Conservation (phyloP, 2,797 vertebrate genomes). For the Melanotaenia trifasciata region DNA sequence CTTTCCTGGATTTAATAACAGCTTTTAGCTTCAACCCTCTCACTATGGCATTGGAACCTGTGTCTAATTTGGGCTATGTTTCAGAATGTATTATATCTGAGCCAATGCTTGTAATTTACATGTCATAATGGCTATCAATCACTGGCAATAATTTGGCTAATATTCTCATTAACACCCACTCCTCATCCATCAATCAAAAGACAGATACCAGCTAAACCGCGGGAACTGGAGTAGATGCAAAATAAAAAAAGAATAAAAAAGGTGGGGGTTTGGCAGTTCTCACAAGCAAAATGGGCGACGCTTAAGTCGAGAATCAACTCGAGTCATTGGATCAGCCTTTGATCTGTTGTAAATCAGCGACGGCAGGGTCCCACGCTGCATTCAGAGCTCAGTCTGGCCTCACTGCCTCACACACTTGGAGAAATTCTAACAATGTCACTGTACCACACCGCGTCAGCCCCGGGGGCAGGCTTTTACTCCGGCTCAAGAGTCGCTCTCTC, state of each 20-base stretch:
- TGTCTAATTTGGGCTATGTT: slow-evolving; percentile 60
- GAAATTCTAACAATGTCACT: slow-evolving; percentile 66
- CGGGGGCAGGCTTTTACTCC: slow-evolving; percentile 61
- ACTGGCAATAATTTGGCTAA: slow-evolving; percentile 75
- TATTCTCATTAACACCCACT: slow-evolving; percentile 76
- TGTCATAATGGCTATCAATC: slow-evolving; percentile 76
- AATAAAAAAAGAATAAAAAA: slow-evolving; percentile 68
- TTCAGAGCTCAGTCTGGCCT: slow-evolving; percentile 47
- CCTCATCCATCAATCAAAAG: slow-evolving; percentile 72
- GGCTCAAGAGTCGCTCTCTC: slow-evolving; percentile 69
- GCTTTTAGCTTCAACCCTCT: slow-evolving; percentile 50
- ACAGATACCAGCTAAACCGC: slow-evolving; percentile 53
- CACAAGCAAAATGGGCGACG: slow-evolving; percentile 38
- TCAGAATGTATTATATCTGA: slow-evolving; percentile 61
- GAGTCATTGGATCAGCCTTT: slow-evolving; percentile 55
- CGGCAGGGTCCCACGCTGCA: slow-evolving; percentile 27
- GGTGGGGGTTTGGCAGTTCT: slow-evolving; percentile 51
- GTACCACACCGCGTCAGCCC: slow-evolving; percentile 56
- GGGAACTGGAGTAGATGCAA: slow-evolving; percentile 38
- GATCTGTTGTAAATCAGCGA: slow-evolving; percentile 50
- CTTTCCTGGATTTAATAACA: slow-evolving; percentile 53
- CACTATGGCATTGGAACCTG: slow-evolving; percentile 53
- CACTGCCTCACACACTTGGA: slow-evolving; percentile 48
- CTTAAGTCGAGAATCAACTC: slow-evolving; percentile 27
- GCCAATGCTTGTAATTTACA: slow-evolving; percentile 72